A percentile compares a stretch with the other conserved stretches of the same genome.
phyloP scores from a whole-genome alignment of 2,113 vertebrate genomes.

The Antigone vipio region DNA sequence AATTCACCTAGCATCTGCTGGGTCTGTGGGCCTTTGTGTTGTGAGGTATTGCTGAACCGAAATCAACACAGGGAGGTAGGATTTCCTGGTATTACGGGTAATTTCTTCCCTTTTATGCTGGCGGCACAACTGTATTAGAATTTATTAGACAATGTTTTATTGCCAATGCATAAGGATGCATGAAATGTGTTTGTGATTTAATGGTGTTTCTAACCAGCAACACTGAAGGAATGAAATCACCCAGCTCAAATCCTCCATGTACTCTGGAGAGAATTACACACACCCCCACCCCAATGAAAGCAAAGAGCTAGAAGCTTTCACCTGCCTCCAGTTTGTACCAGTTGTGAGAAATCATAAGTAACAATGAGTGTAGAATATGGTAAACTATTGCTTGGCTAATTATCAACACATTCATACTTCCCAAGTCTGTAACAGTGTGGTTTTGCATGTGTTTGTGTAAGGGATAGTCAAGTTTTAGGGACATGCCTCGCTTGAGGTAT shows the following conservation, averaged over 20 bases:
- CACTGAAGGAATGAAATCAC: background rate
- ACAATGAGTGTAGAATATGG: background rate
- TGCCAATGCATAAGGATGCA: background rate
- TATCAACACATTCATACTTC: background rate
- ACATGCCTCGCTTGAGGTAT: background rate
- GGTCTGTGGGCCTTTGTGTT: background rate
- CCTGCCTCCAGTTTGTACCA: background rate
- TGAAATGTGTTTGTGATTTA: background rate
- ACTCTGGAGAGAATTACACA: background rate
- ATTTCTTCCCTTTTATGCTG: slow-evolving; percentile 15
- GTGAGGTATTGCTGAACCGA: background rate
- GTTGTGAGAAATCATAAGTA: background rate
- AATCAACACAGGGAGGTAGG: background rate
- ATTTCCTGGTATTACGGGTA: background rate
- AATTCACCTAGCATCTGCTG: background rate
- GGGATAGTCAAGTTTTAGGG: background rate
- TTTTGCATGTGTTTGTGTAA: background rate
- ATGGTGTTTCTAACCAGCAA: background rate
- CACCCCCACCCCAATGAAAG: background rate
- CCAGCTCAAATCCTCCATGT: background rate
- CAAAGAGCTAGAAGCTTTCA: background rate
- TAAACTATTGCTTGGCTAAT: background rate
- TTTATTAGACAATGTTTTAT: background rate
- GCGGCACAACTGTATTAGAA: background rate
- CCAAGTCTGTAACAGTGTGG: background rate